A percentile compares a stretch with the other conserved stretches of the same genome.
These are phyloP conservation scores for Orchestes rusci DNA, from an alignment of 2,888 invertebrate genomes.

Conservation along the genomic window DNA sequence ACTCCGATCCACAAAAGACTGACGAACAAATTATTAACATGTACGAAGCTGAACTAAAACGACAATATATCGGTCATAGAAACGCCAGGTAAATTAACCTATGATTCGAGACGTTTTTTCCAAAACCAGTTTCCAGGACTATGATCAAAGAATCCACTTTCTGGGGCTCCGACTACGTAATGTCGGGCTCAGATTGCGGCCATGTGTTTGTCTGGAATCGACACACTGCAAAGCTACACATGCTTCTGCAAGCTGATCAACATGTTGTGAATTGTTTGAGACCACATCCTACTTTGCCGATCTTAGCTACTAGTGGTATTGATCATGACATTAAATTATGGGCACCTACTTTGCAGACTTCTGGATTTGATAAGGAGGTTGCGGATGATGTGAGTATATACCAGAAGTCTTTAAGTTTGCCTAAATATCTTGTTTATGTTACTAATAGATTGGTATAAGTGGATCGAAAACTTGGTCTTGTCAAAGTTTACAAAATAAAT, in stretches of 20 bases:
- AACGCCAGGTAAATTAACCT: conserved; percentile 56
- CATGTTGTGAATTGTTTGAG: conserved; percentile 81
- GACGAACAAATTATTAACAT: conserved; percentile 27
- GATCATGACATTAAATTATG: conserved; percentile 82
- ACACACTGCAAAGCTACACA: conserved; percentile 60
- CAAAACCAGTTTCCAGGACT: conserved; percentile 45
- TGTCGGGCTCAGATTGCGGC: conserved; percentile 87
- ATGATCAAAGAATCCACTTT: conserved; percentile 84
- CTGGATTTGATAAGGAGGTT: conserved; percentile 53
- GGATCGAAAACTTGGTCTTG: no score
- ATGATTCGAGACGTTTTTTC: no score
- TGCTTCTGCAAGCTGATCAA: conserved; percentile 71
- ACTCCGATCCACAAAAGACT: conserved; percentile 25
- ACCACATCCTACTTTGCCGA: conserved; percentile 70
- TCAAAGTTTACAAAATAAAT: no score
- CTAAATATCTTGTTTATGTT: no score
- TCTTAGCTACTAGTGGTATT: conserved; percentile 78
- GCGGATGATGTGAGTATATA: conserved; percentile 57
- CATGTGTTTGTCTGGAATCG: conserved; percentile 80
- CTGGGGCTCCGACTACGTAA: conserved; percentile 73
- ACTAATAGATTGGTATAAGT: no score
- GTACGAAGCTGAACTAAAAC: conserved; percentile 51
- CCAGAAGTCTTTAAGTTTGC: no score
- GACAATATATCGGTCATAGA: conserved; percentile 69
- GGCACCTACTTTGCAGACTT: conserved; percentile 60